Base-by-base conservation (phyloP, 2,888 invertebrate genomes). In the Punctoribates punctum region DNA sequence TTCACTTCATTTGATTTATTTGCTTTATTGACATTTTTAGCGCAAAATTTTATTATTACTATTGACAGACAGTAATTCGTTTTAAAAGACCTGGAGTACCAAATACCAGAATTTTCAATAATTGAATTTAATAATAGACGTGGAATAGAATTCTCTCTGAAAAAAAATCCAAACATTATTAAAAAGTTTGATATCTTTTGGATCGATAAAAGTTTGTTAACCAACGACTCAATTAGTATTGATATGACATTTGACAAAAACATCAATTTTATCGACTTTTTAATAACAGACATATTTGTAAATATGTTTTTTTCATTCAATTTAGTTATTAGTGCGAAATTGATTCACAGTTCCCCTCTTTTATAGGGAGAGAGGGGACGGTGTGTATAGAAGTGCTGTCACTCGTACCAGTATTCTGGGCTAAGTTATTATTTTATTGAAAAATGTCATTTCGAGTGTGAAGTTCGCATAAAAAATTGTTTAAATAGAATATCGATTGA, bases 131-230 rank as follows among this genome's bases (percentile, higher is more conserved):
- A 54, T 54, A 54, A 54, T 54, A 54, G 54, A 20, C n/a, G 54
- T 54, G n/a, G 54, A 54, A 54, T 23, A 54, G 23, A 11, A 54
- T 25, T 51, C 25, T 20, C 54, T 8, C 13, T 42, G 4, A 42
- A 42, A 42, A 42, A 42, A 42, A 42, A 11, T 42, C 42, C 8
- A 11, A 5, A 42, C 42, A 9, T 9, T 9, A 42, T 42, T 57
- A 57, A 23, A 13, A 23, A 3, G 1, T 60, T 29, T 60, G 60
- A 51, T 20, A 27, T 27, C 27, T 27, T 29, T 29, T 65, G 13
- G 4, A 67, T 67, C 67, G 67, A 67, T 42, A 42, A n/a, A 15
- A 67, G 3, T 34, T 34, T 65, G 34, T 65, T 65, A 11, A 65
- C 65, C 29, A 65, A 65, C 29, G 27, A 25, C 54, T 54, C 54